Conservation (phyloP, 2,888 invertebrate genomes). For the Pantelozetes paolii region DNA sequence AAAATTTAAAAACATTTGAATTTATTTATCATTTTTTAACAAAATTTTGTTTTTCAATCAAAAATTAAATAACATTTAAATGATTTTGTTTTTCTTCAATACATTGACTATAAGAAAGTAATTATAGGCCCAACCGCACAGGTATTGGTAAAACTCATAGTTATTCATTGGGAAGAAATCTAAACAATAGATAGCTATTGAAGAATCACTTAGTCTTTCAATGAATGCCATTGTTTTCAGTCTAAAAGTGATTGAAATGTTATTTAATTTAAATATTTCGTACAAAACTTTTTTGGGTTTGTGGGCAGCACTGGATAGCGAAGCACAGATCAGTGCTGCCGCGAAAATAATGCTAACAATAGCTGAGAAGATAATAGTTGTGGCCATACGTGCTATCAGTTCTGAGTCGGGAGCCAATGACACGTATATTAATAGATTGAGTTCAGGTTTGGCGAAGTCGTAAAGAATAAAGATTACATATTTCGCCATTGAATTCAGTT, state of each 20-base stretch:
- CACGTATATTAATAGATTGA: constrained; percentile 1
- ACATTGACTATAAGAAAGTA: background rate
- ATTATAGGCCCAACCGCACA: constrained; percentile 23
- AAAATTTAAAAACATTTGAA: too few species aligned
- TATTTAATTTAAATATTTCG: background rate
- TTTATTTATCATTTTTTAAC: too few species aligned
- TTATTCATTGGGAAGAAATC: constrained; percentile 11
- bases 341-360: background rate
- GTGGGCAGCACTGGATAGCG: background rate
- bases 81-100: too few species aligned
- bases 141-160: constrained; percentile 2
- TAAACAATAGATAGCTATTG: constrained; percentile 16
- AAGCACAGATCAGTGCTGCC: too few species aligned
- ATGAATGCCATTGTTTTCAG: background rate
- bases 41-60: too few species aligned
- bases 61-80: too few species aligned
- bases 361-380: background rate
- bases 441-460: background rate
- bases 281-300: background rate
- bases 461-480: background rate
- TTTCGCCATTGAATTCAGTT: background rate
- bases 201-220: background rate
- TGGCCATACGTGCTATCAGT: background rate
- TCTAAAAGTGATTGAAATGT: background rate
- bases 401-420: background rate